A percentile compares a stretch with the other conserved stretches of the same genome.
Evolutionary conservation across 2,113 vertebrate genomes (phyloP).

Genomic region (Poicephalus meyeri): DNA sequence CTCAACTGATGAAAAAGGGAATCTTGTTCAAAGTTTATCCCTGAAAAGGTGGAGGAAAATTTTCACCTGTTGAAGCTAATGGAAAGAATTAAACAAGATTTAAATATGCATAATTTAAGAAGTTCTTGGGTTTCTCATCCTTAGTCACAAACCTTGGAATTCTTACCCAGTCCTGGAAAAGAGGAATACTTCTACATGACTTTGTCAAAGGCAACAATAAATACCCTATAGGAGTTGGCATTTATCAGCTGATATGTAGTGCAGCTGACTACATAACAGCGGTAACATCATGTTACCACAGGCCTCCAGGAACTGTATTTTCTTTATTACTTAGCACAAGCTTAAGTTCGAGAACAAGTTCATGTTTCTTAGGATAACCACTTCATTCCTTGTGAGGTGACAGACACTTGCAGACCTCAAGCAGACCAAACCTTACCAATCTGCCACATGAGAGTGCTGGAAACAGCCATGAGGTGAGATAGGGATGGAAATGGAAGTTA

Average conservation of each 20-base stretch:
- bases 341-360: not conserved
- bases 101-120: not conserved
- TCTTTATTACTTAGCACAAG: not conserved
- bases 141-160: not conserved
- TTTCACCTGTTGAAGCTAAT: not conserved
- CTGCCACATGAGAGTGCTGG: not conserved
- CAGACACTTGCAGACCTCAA: not conserved
- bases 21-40: not conserved
- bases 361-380: not conserved
- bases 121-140: not conserved
- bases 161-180: not conserved
- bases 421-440: not conserved
- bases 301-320: not conserved
- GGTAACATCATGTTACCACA: not conserved
- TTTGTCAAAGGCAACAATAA: not conserved
- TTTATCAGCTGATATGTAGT: not conserved
- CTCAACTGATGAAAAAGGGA: not conserved
- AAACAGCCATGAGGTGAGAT: not conserved
- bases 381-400: not conserved
- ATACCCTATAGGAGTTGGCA: not conserved
- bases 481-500: not conserved
- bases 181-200: not conserved
- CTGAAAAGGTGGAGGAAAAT: not conserved
- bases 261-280: not conserved
- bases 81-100: not conserved